phyloP scores from a whole-genome alignment of 2,113 vertebrate species.

The Phaethornis superciliosus region DNA sequence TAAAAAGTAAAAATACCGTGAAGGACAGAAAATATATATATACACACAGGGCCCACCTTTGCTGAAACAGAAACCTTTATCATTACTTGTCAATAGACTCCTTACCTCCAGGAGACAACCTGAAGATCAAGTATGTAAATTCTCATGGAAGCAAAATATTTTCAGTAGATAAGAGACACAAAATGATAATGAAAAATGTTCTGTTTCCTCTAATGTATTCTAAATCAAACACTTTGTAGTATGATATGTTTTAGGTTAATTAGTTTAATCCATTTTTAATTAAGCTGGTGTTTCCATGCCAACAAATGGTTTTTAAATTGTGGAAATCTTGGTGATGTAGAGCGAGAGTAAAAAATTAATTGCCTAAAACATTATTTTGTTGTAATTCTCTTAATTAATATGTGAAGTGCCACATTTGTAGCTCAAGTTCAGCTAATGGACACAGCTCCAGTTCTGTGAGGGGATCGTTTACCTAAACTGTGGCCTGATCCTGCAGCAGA shows the following conservation, averaged over 20 bases:
- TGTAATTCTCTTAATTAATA: conserved; percentile 56
- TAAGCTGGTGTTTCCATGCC: conserved; percentile 76
- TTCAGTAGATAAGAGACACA: conserved; percentile 52
- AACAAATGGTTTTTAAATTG: conserved; percentile 78
- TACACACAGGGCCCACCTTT: background rate
- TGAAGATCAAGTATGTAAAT: background rate
- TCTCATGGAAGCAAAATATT: conserved; percentile 47
- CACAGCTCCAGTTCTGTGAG: background rate
- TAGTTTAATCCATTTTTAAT: conserved; percentile 80
- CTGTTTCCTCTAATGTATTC: conserved; percentile 55
- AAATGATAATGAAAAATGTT: conserved; percentile 70
- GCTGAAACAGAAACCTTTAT: background rate
- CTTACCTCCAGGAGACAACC: background rate
- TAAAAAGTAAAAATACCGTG: background rate
- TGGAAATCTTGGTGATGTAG: conserved; percentile 65
- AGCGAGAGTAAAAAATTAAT: conserved; percentile 72
- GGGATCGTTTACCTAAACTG: background rate
- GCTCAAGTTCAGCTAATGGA: conserved; percentile 34
- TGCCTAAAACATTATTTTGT: conserved; percentile 69
- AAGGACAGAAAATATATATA: background rate
- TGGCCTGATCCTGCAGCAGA: too few species aligned
- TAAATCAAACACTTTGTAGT: conserved; percentile 69
- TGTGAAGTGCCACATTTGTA: conserved; percentile 44
- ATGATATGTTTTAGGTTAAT: conserved; percentile 79
- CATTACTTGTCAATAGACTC: background rate